Base-by-base conservation (phyloP, 2,797 vertebrate genomes). In the Coregonus ussuriensis region DNA sequence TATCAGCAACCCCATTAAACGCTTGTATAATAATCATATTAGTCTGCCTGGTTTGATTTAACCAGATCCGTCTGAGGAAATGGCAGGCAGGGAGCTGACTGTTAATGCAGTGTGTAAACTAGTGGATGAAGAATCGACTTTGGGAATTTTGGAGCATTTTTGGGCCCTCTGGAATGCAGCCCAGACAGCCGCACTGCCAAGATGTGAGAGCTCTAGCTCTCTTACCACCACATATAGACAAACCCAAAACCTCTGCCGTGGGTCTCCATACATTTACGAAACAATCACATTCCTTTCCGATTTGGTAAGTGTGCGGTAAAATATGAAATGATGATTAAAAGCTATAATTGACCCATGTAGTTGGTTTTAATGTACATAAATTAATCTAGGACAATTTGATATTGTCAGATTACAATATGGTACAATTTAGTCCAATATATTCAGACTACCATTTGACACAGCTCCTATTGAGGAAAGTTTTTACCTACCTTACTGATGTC, bases 1-100 rank as follows among this genome's bases (percentile, higher is more conserved):
- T 81, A 88, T 91, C 85, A 87, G 87, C 84, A 81, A 52, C 25
- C 71, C 77, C 71, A 82, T 88, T 89, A 90, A 85, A 86, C 78
- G 51, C 63, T 82, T 87, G 76, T 84, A 76, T 88, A 89, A 88
- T 86, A 89, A 88, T 88, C 72, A 84, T 88, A 88, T 87, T 87
- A 88, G 76, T 78, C 71, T 14, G 59, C 75, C 84, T 87, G 83
- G 72, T 88, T 89, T 86, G 81, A 81, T 83, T 90, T 88, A 88
- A 93, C 81, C 87, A 78, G 77, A 83, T 89, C 86, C 86, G 87
- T 89, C 72, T 89, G 89, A 89, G 81, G 83, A 79, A 71, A 77
- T 52, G 56, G 86, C 85, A 79, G 53, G 86, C 86, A 78, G 79
- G 82, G 76, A 76, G 82, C 83, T 84, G 35, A 85, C 84, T 85